A percentile compares a stretch with the other conserved stretches of the same genome.
Conservation (phyloP, 2,113 vertebrate genomes). For the Mustela lutreola region DNA sequence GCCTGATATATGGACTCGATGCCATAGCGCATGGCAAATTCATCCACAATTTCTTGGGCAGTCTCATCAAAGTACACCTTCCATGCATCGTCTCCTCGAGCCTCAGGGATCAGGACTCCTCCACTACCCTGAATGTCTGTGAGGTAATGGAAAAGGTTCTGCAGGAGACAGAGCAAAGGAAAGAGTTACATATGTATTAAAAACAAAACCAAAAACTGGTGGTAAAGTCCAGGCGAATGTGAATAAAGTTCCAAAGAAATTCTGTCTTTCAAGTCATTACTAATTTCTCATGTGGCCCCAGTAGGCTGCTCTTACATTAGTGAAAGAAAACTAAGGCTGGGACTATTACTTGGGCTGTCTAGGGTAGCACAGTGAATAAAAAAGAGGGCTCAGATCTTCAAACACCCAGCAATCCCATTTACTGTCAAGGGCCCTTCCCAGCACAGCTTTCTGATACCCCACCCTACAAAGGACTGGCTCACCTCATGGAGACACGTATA, state of each 20-base stretch:
- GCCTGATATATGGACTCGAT: conserved; percentile 99
- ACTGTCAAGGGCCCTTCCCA: background rate
- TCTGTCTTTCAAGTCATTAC: conserved; percentile 32
- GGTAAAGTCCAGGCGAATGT: conserved; percentile 8
- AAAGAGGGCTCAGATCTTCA: conserved; percentile 19
- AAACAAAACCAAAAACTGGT: background rate
- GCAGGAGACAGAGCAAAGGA: conserved; percentile 68
- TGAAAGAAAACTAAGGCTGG: background rate
- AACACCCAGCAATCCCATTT: background rate
- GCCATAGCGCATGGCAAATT: conserved; percentile 99
- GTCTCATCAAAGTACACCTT: conserved; percentile 99
- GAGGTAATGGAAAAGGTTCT: conserved; percentile 98
- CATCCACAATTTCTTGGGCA: conserved; percentile 97
- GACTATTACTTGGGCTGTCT: background rate
- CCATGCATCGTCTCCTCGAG: conserved; percentile 97
- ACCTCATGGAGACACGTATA: conserved; percentile 99
- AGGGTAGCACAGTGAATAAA: background rate
- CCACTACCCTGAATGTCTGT: conserved; percentile 95
- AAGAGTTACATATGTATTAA: conserved; percentile 31
- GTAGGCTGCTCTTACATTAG: background rate
- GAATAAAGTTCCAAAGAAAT: conserved; percentile 4
- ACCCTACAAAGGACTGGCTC: conserved; percentile 64
- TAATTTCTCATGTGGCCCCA: background rate
- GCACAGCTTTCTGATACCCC: background rate
- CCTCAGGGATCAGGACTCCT: conserved; percentile 95